Percentiles rank a stretch among this genome's conserved stretches.
These are phyloP conservation scores for Poecilia latipinna DNA, from an alignment of 2,113 vertebrate genomes.

Conservation along the genomic window DNA sequence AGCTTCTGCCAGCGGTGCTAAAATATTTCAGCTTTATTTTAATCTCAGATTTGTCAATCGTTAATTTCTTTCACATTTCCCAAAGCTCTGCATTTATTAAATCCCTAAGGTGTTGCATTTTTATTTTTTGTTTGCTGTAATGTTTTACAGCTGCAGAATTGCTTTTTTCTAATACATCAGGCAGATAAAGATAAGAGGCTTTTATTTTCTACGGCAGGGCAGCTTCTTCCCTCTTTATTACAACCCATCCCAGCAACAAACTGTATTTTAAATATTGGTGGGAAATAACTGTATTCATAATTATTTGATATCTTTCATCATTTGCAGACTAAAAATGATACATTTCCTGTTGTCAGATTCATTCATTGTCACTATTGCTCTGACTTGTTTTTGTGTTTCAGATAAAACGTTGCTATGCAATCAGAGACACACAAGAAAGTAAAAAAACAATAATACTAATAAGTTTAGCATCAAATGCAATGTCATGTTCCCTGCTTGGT, in stretches of 20 bases:
- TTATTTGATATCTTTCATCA: too few relatives aligned
- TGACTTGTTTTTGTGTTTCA: too few relatives aligned
- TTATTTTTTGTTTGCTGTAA: background rate
- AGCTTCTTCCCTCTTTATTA: background rate
- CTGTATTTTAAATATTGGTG: too few relatives aligned
- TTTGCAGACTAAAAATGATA: too few relatives aligned
- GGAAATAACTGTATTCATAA: too few relatives aligned
- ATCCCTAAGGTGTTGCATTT: slow-evolving; percentile 4
- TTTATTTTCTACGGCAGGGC: background rate
- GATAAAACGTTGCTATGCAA: background rate
- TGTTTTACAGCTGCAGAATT: background rate
- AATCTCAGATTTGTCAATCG: slow-evolving; percentile 35
- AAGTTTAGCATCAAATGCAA: too few relatives aligned
- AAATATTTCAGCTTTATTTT: slow-evolving; percentile 33
- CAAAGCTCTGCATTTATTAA: background rate
- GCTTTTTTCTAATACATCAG: background rate
- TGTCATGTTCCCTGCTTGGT: too few relatives aligned
- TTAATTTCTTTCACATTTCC: background rate
- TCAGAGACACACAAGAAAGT: background rate
- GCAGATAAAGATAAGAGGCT: background rate
- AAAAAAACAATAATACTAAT: too few relatives aligned
- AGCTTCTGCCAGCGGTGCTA: slow-evolving; percentile 1
- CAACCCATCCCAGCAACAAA: background rate
- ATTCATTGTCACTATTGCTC: too few relatives aligned
- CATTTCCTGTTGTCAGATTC: too few relatives aligned